These are phyloP conservation scores for Harpagifer antarcticus DNA, from an alignment of 2,797 vertebrate species.

Conservation along the genomic window DNA sequence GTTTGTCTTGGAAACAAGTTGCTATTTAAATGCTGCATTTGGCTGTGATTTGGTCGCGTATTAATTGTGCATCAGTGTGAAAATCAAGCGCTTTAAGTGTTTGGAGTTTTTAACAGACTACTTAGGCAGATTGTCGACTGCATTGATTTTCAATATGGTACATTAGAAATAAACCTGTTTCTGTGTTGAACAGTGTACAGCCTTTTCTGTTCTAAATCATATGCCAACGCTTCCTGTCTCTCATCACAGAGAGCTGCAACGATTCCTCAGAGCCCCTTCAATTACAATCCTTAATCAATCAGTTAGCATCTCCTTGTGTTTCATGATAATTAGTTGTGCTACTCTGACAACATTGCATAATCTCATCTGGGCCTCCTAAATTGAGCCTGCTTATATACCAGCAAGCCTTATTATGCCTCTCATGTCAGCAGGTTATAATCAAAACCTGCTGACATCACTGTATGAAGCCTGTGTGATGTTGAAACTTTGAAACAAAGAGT, in stretches of 20 bases:
- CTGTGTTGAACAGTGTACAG: conserved; percentile 44
- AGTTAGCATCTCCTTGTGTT: conserved; percentile 74
- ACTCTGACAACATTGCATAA: conserved; percentile 67
- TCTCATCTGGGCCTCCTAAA: conserved; percentile 56
- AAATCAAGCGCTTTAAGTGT: background rate
- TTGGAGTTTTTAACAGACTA: conserved; percentile 13
- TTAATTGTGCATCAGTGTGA: conserved; percentile 18
- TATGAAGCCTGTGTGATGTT: conserved; percentile 54
- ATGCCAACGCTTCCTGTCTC: conserved; percentile 59
- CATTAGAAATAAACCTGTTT: conserved; percentile 28
- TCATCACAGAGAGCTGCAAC: conserved; percentile 64
- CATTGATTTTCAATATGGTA: conserved; percentile 36
- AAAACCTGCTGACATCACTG: conserved; percentile 59
- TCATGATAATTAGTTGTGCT: conserved; percentile 72
- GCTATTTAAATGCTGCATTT: conserved; percentile 3
- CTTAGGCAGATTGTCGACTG: conserved; percentile 19
- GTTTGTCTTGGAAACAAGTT: conserved; percentile 11
- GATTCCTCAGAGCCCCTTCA: conserved; percentile 73
- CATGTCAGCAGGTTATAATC: conserved; percentile 62
- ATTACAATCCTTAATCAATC: conserved; percentile 79
- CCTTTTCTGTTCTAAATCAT: conserved; percentile 56
- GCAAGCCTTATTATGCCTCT: conserved; percentile 44
- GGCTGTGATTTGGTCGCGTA: conserved; percentile 10
- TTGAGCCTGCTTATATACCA: conserved; percentile 48
- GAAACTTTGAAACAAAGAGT: conserved; percentile 42